Evolutionary conservation across 2,113 vertebrate species (phyloP).

Genomic region (Piaya cayana): DNA sequence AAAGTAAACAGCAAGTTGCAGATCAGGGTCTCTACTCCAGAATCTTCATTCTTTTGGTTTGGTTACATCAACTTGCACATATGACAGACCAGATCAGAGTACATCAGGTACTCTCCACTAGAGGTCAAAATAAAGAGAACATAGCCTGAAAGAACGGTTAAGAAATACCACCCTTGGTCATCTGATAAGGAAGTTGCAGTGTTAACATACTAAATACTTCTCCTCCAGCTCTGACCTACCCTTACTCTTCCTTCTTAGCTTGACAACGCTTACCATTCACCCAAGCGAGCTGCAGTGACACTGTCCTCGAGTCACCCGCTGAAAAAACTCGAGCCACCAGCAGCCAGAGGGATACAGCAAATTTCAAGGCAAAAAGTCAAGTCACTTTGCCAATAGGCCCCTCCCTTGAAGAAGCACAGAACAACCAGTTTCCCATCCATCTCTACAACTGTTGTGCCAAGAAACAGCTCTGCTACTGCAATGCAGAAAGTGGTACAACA

Average conservation of each 20-base stretch:
- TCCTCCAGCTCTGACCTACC: neutral
- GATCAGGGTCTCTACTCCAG: neutral
- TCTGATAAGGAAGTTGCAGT: neutral
- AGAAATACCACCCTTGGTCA: neutral
- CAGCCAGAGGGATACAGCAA: neutral
- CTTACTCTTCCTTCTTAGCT: neutral
- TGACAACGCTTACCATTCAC: neutral
- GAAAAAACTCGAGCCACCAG: neutral
- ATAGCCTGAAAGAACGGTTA: neutral
- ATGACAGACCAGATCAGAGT: neutral
- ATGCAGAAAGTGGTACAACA: neutral
- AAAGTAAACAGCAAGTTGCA: neutral
- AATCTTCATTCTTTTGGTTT: neutral
- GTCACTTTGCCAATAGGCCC: neutral
- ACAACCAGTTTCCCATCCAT: neutral
- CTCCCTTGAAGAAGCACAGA: neutral
- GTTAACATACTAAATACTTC: neutral
- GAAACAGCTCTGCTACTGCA: neutral
- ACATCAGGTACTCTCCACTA: too few relatives aligned
- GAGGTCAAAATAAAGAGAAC: neutral
- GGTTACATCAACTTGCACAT: fast-evolving
- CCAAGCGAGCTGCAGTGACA: fast-evolving
- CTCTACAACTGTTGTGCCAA: neutral
- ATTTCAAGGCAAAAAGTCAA: neutral
- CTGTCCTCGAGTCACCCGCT: neutral